Evolutionary conservation across 2,888 invertebrate genomes (phyloP).

Genomic region (Endotricha flammealis): DNA sequence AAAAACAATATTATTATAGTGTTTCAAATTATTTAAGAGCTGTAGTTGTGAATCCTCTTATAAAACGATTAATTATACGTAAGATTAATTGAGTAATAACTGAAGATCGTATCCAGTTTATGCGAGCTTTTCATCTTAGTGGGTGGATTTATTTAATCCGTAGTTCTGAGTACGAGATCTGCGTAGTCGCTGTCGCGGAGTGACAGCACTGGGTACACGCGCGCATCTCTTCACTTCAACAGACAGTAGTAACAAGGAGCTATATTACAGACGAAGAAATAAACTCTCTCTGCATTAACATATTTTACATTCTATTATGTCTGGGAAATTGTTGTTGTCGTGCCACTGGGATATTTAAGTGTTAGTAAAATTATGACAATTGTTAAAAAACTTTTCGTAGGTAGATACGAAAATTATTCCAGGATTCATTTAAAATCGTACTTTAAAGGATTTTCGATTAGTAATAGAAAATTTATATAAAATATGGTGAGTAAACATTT

Average conservation of each 20-base stretch:
- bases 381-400: no score
- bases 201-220: conserved; percentile 51
- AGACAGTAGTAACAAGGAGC: conserved; percentile 37
- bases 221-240: conserved; percentile 33
- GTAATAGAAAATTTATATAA: no score
- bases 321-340: no score
- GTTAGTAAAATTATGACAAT: no score
- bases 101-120: conserved; percentile 39
- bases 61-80: conserved; percentile 12
- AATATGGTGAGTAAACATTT: no score
- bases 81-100: conserved; percentile 31
- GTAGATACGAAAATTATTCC: no score
- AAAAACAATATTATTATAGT: no score
- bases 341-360: no score
- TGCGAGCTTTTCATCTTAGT: conserved; percentile 57
- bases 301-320: no score
- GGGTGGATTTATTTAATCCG: conserved; percentile 60
- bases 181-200: conserved; percentile 36
- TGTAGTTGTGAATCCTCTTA: background rate
- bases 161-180: conserved; percentile 34
- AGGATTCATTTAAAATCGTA: no score
- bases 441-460: no score
- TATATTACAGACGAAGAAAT: conserved; percentile 25
- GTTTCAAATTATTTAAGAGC: background rate
- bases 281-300: no score